Evolutionary conservation across 2,113 vertebrate species (phyloP), one percentile per base, ranked within the genome.

Genomic region (Saguinus midas): DNA sequence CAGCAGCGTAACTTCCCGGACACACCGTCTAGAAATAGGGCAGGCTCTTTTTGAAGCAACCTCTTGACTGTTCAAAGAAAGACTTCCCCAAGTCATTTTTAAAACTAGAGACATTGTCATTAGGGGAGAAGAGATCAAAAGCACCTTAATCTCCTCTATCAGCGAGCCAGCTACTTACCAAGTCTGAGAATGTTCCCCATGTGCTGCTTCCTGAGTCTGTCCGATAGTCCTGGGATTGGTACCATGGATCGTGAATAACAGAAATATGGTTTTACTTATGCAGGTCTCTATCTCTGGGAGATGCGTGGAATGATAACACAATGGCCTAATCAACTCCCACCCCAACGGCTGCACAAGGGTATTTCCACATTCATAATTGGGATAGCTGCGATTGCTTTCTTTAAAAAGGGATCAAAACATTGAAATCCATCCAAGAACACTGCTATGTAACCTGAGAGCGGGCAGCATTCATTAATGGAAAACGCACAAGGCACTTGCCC

Each of bases 251-350:
- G 81, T 86, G 55, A 86, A 83, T 89, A 79, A 94, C 43, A 92
- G 94, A 98, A 98, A 82, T 97, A 85, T 96, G 97, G 57, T 95
- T 96, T 96, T 88, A 97, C 95, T 98, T 97, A 95, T 0, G 40
- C 64, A 91, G 61, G 72, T 91, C 93, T 79, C 94, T 96, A 79
- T 96, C 96, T 94, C 96, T 13, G 78, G 86, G 73, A 97, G 96
- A 98, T 94, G 87, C 48, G 20, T 40, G 61, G 73, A 80, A 80
- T 75, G 96, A 96, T 97, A 97, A 95, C 81, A 81, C 94, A 84
- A 48, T 3, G 7, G 78, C 50, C 37, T 75, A 66, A 52, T 93
- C 89, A 43, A 84, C 91, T 78, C 75, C 93, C 87, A 61, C n/a
- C 68, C 85, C 43, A 16, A 23, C 50, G 82, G 61, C 58, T 52